Percentiles rank a stretch among this genome's conserved stretches.
phyloP scores from a whole-genome alignment of 2,888 invertebrate genomes.

The Drosophila prostipennis region DNA sequence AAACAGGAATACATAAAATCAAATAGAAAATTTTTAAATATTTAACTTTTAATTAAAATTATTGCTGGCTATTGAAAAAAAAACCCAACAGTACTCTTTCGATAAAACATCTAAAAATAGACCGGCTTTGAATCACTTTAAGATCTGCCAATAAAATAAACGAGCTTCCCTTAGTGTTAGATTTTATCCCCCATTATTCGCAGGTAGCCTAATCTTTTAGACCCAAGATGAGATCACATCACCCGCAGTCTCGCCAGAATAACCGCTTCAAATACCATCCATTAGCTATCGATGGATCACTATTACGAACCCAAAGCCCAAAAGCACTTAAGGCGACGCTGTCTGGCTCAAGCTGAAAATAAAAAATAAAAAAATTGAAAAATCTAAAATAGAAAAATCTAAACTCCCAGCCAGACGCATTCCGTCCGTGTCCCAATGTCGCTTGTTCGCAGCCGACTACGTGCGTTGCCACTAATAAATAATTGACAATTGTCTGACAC shows the following conservation, averaged over 20 bases:
- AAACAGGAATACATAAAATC: no score
- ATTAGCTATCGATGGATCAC: constrained; percentile 39
- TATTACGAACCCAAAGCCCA: constrained; percentile 9
- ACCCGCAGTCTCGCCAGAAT: constrained; percentile 5
- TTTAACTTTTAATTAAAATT: no score
- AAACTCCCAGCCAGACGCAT: constrained; percentile 15
- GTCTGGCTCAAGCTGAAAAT: constrained; percentile 13
- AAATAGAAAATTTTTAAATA: no score
- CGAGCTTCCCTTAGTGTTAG: neutral
- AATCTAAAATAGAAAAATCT: neutral
- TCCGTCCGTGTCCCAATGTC: constrained; percentile 35
- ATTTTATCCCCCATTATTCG: neutral
- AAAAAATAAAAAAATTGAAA: neutral
- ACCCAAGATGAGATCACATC: constrained; percentile 30
- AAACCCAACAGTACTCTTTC: neutral
- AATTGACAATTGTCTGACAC: constrained; percentile 78
- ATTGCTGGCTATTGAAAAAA: neutral
- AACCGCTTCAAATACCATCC: constrained; percentile 16
- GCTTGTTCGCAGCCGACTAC: constrained; percentile 53
- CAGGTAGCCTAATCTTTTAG: constrained; percentile 7
- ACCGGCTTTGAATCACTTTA: neutral
- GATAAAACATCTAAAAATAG: constrained; percentile 5
- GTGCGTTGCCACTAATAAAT: constrained; percentile 79
- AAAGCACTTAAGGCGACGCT: constrained; percentile 37
- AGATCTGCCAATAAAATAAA: constrained; percentile 1